Conservation (phyloP, 2,797 vertebrate species). For the Lacerta bilineata region DNA sequence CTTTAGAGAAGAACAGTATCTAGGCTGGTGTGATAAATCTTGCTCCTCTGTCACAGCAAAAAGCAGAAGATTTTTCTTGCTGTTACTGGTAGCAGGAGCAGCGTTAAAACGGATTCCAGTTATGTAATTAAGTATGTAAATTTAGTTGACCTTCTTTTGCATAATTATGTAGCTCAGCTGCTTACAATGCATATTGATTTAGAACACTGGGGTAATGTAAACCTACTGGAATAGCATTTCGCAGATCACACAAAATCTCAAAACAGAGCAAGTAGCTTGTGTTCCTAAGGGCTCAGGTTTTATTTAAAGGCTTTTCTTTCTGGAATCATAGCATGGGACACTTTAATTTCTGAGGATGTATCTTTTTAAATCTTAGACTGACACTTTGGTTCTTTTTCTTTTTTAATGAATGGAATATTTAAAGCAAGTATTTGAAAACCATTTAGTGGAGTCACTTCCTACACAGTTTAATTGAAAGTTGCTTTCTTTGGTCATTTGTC, state of each 20-base stretch:
- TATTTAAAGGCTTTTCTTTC: neutral
- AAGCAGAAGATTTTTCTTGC: neutral
- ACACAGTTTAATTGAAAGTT: neutral
- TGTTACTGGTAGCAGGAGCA: neutral
- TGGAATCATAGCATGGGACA: neutral
- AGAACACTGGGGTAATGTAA: neutral
- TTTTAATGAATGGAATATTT: neutral
- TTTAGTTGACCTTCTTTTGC: conserved; percentile 4
- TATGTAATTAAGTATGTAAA: neutral
- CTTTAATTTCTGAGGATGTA: neutral
- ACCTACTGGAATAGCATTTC: neutral
- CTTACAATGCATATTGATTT: conserved; percentile 12
- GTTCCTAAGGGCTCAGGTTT: neutral
- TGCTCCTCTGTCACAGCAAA: neutral
- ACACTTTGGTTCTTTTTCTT: neutral
- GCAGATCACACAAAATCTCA: neutral
- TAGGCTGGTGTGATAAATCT: neutral
- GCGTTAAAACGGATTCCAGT: neutral
- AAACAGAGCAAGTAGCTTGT: neutral
- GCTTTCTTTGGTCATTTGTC: neutral
- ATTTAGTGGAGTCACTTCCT: neutral
- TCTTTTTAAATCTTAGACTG: neutral
- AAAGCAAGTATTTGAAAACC: neutral
- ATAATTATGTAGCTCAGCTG: neutral
- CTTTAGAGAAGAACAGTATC: neutral